phyloP scores from a whole-genome alignment of 2,113 vertebrate species.

The Platanista minor region DNA sequence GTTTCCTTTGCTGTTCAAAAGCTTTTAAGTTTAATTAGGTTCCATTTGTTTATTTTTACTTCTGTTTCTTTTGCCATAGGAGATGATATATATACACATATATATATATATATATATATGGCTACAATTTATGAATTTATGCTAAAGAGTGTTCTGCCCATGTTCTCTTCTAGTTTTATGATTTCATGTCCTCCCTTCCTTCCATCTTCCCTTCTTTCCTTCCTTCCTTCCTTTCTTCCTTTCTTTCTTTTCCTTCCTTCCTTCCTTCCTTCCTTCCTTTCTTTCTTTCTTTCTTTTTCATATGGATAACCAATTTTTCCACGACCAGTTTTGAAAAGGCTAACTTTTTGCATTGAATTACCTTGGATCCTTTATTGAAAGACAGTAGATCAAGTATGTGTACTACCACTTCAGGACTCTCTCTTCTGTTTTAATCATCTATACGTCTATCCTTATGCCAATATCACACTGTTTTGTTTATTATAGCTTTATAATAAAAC shows the following conservation, averaged over 20 bases:
- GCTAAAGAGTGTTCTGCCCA: no score
- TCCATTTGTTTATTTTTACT: no score
- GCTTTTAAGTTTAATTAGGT: no score
- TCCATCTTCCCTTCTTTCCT: fast-evolving
- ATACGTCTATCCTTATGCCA: neutral
- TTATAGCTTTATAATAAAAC: no score
- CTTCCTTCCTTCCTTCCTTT: fast-evolving
- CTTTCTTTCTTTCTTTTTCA: neutral
- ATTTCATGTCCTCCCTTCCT: no score
- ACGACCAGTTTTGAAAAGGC: neutral
- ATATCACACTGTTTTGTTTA: no score
- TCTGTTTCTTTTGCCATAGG: no score
- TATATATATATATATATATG: no score
- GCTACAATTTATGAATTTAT: no score
- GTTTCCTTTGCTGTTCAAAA: no score
- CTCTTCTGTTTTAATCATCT: neutral
- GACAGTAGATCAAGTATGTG: neutral
- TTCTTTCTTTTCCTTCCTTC: fast-evolving
- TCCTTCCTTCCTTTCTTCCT: fast-evolving
- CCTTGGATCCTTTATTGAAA: neutral
- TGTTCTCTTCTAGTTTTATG: no score
- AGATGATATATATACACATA: no score
- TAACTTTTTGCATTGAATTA: neutral
- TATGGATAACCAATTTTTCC: neutral
- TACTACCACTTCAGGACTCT: neutral